A percentile compares a stretch with the other conserved stretches of the same genome.
phyloP scores from a whole-genome alignment of 2,797 vertebrate genomes.

The Heteromormyrus szaboi region DNA sequence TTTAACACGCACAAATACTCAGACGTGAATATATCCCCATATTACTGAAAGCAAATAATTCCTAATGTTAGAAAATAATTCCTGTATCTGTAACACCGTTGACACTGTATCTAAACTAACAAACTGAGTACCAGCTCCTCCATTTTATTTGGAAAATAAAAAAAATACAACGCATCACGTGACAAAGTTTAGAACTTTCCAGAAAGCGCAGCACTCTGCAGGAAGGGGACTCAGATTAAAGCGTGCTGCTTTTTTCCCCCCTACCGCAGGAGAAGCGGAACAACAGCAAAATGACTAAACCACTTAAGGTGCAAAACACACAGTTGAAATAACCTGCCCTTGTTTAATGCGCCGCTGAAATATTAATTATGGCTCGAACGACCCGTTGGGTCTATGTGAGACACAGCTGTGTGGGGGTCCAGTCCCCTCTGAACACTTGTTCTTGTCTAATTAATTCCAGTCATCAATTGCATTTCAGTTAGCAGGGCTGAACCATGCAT shows the following conservation, averaged over 20 bases:
- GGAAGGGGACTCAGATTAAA: background rate
- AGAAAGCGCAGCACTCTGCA: slow-evolving; percentile 10
- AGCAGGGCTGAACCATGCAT: background rate
- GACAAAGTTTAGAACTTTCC: background rate
- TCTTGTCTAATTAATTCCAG: slow-evolving; percentile 40
- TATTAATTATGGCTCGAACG: slow-evolving; percentile 49
- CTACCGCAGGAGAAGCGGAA: slow-evolving; percentile 24
- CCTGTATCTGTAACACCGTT: background rate
- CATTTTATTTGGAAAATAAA: background rate
- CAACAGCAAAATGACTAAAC: slow-evolving; percentile 52
- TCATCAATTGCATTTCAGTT: slow-evolving; percentile 17
- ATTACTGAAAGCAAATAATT: background rate
- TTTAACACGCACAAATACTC: background rate
- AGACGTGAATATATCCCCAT: background rate
- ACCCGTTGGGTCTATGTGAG: slow-evolving; percentile 33
- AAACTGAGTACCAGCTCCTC: background rate
- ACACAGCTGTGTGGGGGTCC: slow-evolving; percentile 40
- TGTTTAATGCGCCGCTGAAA: slow-evolving; percentile 44
- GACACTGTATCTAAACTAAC: background rate
- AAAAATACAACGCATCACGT: slow-evolving; percentile 21
- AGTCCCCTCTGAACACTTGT: slow-evolving; percentile 27
- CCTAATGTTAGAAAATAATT: background rate
- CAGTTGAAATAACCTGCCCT: slow-evolving; percentile 52
- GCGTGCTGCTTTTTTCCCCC: slow-evolving; percentile 40
- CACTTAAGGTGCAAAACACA: slow-evolving; percentile 46